Evolutionary conservation across 2,113 vertebrate genomes (phyloP).

Genomic region (Ageneiosus marmoratus): DNA sequence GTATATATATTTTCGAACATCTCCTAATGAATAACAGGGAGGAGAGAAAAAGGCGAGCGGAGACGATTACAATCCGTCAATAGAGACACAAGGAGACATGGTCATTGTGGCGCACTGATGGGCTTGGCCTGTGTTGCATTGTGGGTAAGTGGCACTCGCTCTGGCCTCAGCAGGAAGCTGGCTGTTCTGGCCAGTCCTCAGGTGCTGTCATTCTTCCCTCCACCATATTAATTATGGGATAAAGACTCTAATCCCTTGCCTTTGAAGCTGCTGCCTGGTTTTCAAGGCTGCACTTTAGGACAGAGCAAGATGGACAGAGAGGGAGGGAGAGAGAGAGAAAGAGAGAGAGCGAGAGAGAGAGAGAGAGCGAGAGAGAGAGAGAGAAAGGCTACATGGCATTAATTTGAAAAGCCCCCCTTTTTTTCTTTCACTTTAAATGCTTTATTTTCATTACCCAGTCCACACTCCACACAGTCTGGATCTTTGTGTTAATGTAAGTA

Average conservation of each 20-base stretch:
- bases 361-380: constrained; percentile 53
- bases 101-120: constrained; percentile 69
- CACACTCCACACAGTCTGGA: constrained; percentile 38
- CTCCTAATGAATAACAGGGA: constrained; percentile 12
- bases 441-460: constrained; percentile 24
- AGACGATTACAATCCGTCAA: constrained; percentile 64
- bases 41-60: constrained; percentile 19
- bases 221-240: constrained; percentile 97
- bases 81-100: constrained; percentile 63
- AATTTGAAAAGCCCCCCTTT: constrained; percentile 34
- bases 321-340: constrained; percentile 56
- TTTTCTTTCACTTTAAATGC: neutral
- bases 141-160: constrained; percentile 74
- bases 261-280: constrained; percentile 91
- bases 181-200: constrained; percentile 81
- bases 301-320: constrained; percentile 65
- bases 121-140: constrained; percentile 71
- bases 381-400: constrained; percentile 25
- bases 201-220: constrained; percentile 87
- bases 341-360: constrained; percentile 59
- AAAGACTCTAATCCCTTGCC: constrained; percentile 90
- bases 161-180: constrained; percentile 83
- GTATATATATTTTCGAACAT: constrained; percentile 36
- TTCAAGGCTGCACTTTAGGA: constrained; percentile 88
- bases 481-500: neutral